Base-by-base conservation (phyloP, 2,888 invertebrate genomes). In the Hipparchia sbordonii region DNA sequence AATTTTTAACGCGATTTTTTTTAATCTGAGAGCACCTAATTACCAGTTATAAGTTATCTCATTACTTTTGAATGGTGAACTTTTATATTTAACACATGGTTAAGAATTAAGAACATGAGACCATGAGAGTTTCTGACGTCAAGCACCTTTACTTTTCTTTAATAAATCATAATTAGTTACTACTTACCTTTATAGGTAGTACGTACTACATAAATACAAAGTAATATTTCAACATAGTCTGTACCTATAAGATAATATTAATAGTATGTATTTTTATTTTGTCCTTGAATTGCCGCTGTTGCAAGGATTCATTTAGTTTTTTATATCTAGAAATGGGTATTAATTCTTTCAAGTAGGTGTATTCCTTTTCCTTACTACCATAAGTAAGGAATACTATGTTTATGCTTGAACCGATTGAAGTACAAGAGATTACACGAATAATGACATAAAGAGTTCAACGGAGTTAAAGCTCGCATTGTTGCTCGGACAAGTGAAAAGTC, bases 401-500 rank as follows among this genome's bases (percentile, higher is more conserved):
- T 23, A 23, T 23, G 23, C 23, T 6, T 48, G 48, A 48, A 48
- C 48, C 48, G 6, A 6, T 48, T 48, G 48, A 48, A 7, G 48
- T 23, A 23, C 23, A 23, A 1, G 48, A 48, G 9, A 54, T 54
- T 39, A 39, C 39, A 39, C 2, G 39, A 2, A 33, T 10, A 10
- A 59, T 2, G 61, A 13, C 0, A n/a, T n/a, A 62, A 62, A 62
- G 62, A 62, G 13, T 62, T 62, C 62, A 62, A 62, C 62, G 62
- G 46, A 48, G 45, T 48, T 46, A 0, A 46, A 13, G 62, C 62
- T 62, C 46, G 46, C 13, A 62, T 61, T 13, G 6, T 54, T 13
- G 23, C 23, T 23, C 39, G 39, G 39, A 39, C 5, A 4, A 39
- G 39, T 39, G 39, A 1, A 2, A 39, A 39, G 0, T 39, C 39